Evolutionary conservation across 2,888 invertebrate species (phyloP), one percentile per base, ranked within the genome.

Genomic region (Tinea pellionella): DNA sequence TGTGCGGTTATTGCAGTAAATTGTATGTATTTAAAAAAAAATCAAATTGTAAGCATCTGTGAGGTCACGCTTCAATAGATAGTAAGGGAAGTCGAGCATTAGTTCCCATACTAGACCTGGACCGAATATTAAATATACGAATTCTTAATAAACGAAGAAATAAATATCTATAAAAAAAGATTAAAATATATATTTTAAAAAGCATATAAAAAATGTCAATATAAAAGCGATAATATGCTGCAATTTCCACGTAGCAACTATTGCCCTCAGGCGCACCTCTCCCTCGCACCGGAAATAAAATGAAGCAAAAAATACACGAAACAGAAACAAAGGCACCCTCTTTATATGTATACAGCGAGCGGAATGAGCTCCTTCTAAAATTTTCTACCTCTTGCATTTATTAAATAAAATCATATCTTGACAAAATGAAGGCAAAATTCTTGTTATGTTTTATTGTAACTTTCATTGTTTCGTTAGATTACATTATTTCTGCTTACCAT

Each of bases 391-490:
- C 47, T 13, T 47, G 47, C 47, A 47, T 47, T 47, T 47, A 47
- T 47, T 47, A 47, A 47, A 47, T 47, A 47, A 47, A 47, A 47
- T 47, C 47, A 47, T 47, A 47, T 47, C 47, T 47, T 47, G 13
- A 47, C 15, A 47, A 47, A 47, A 47, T 47, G 47, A 47, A 47
- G 47, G 47, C 47, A 16, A 16, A 16, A 2, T 47, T 13, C 41
- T 47, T 47, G 47, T 47, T 47, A 15, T 15, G 8, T 47, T 47
- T 37, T 37, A 37, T 37, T 37, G 37, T 37, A n/a, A 37, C 37
- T 37, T 37, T 37, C n/a, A 2, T 37, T 37, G 37, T 37, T 37
- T 37, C 37, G n/a, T 37, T 2, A 37, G 9, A 37, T 37, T 37
- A 37, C 37, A 37, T 37, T 37, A 37, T 37, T 2, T 37, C 37